Percentiles rank a stretch among this genome's conserved stretches.
phyloP scores from a whole-genome alignment of 2,113 vertebrate genomes.

The Zosterops lateralis region DNA sequence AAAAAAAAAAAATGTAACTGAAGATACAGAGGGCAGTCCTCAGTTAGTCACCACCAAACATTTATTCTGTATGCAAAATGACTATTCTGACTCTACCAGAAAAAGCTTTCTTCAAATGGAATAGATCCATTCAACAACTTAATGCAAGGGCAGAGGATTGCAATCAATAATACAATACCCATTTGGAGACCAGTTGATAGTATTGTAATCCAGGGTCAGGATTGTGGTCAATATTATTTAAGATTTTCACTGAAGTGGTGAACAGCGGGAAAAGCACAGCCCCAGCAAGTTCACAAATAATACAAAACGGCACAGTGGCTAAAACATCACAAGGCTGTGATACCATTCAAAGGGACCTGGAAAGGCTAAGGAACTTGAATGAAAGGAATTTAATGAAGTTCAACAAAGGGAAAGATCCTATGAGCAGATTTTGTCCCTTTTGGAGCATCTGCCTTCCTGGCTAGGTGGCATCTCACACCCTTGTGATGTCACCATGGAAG shows the following conservation, averaged over 20 bases:
- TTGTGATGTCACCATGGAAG: neutral
- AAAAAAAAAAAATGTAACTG: neutral
- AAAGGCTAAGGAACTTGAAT: neutral
- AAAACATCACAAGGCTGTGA: neutral
- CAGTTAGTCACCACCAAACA: neutral
- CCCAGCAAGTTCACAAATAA: neutral
- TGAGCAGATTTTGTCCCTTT: neutral
- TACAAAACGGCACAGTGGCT: fast-evolving
- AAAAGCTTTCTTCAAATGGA: neutral
- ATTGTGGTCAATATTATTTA: neutral
- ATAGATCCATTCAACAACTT: neutral
- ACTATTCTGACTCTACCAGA: neutral
- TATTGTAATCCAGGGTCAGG: neutral
- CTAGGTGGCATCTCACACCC: fast-evolving
- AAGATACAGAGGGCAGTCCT: neutral
- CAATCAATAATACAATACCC: neutral
- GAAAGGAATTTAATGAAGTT: neutral
- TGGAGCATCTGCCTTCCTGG: neutral
- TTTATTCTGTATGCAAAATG: neutral
- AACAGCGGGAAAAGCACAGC: fast-evolving
- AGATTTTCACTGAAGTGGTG: neutral
- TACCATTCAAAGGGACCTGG: neutral
- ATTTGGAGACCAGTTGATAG: neutral
- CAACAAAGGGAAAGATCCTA: neutral
- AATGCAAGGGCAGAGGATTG: neutral